A percentile compares a stretch with the other conserved stretches of the same genome.
These are phyloP conservation scores for Antrozous pallidus DNA, from an alignment of 2,797 vertebrate species.

Conservation along the genomic window DNA sequence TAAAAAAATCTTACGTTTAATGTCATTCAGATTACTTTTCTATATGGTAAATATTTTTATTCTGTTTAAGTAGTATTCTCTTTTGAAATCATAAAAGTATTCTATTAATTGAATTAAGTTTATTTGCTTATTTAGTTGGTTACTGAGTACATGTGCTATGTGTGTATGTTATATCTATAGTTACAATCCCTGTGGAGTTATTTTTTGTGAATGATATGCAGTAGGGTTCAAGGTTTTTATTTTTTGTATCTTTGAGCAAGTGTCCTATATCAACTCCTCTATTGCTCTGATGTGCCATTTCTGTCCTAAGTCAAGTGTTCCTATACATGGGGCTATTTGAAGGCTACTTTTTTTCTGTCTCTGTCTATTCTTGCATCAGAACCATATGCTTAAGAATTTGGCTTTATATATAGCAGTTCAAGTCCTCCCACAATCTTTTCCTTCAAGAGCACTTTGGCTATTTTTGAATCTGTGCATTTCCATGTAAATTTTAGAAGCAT, in stretches of 20 bases:
- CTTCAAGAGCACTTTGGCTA: constrained; percentile 28
- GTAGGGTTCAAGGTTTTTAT: background rate
- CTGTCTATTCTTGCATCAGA: background rate
- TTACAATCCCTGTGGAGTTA: background rate
- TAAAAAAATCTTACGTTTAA: background rate
- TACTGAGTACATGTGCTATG: too few relatives aligned
- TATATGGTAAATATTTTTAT: background rate
- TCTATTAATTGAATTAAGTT: background rate
- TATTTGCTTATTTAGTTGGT: background rate
- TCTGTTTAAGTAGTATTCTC: background rate
- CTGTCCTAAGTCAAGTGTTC: background rate
- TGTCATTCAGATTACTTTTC: background rate
- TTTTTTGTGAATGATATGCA: background rate
- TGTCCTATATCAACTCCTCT: background rate
- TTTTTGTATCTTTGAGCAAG: background rate
- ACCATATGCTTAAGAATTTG: constrained; percentile 36
- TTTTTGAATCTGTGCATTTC: constrained; percentile 42
- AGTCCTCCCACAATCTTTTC: constrained; percentile 39
- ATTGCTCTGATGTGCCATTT: background rate
- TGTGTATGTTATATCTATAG: background rate
- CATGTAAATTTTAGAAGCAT: constrained; percentile 49
- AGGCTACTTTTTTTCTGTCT: background rate
- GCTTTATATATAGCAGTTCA: background rate
- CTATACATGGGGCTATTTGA: background rate
- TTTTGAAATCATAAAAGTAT: background rate